Percentiles rank a stretch among this genome's conserved stretches.
These are phyloP conservation scores for Tenrec ecaudatus DNA, from an alignment of 2,113 vertebrate genomes.

Conservation along the genomic window DNA sequence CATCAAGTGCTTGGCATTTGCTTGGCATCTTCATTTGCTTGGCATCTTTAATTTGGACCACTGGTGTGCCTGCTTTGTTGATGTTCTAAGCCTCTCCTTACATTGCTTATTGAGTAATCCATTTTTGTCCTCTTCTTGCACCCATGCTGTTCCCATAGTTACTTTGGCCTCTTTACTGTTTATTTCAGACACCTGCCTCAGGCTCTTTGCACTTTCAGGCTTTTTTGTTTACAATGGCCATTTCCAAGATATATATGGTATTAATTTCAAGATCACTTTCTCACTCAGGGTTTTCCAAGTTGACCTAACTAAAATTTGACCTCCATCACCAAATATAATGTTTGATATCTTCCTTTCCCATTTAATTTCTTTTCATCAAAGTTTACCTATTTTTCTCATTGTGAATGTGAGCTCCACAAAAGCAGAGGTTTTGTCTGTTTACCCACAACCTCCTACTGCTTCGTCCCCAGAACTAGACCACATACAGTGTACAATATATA, in stretches of 20 bases:
- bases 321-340: not conserved
- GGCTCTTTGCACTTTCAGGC: not conserved
- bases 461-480: not conserved
- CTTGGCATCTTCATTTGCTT: too few species aligned
- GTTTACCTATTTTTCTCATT: conserved; percentile 39
- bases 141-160: not conserved
- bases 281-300: not conserved
- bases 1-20: too few species aligned
- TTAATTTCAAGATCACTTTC: not conserved
- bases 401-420: not conserved
- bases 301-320: not conserved
- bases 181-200: not conserved
- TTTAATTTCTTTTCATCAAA: not conserved
- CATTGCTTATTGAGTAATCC: too few species aligned
- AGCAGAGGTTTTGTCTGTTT: not conserved
- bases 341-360: not conserved
- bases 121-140: not conserved
- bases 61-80: too few species aligned
- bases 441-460: not conserved
- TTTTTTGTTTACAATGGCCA: not conserved
- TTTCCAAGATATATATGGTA: not conserved
- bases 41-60: too few species aligned
- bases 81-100: too few species aligned
- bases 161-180: not conserved
- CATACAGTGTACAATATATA: not conserved